These are phyloP conservation scores for Nicator chloris DNA, from an alignment of 2,113 vertebrate species.

Conservation along the genomic window DNA sequence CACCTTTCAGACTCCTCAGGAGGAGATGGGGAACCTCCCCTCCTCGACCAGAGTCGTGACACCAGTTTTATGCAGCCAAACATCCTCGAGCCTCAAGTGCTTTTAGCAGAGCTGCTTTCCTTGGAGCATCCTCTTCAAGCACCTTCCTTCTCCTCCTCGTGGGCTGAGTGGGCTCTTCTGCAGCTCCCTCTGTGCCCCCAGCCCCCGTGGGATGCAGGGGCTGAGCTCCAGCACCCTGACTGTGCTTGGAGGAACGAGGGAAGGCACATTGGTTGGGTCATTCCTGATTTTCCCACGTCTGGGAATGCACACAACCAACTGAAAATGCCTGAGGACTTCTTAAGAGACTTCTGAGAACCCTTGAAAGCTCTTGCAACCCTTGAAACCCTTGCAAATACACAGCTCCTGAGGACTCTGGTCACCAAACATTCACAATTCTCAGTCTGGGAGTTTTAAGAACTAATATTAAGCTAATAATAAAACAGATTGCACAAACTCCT, in stretches of 20 bases:
- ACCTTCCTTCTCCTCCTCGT: neutral
- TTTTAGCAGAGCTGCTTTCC: neutral
- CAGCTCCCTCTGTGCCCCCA: neutral
- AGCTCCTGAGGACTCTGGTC: neutral
- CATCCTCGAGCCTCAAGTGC: neutral
- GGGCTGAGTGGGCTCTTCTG: neutral
- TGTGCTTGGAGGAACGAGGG: rapidly evolving
- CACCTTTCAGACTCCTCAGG: neutral
- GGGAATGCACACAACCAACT: neutral
- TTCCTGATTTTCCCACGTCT: neutral
- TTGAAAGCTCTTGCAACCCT: neutral
- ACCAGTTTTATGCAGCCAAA: neutral
- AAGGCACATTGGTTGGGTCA: neutral
- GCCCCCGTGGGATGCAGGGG: neutral
- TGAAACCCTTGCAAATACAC: neutral
- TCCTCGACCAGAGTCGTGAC: neutral
- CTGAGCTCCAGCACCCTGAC: neutral
- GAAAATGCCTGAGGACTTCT: neutral
- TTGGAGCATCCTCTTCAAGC: neutral
- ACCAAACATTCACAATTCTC: neutral
- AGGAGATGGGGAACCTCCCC: neutral
- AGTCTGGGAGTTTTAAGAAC: neutral
- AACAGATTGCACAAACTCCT: neutral
- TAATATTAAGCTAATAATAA: neutral
- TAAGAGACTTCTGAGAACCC: neutral